phyloP scores from a whole-genome alignment of 2,888 invertebrate genomes.

The Ophion ellenae region DNA sequence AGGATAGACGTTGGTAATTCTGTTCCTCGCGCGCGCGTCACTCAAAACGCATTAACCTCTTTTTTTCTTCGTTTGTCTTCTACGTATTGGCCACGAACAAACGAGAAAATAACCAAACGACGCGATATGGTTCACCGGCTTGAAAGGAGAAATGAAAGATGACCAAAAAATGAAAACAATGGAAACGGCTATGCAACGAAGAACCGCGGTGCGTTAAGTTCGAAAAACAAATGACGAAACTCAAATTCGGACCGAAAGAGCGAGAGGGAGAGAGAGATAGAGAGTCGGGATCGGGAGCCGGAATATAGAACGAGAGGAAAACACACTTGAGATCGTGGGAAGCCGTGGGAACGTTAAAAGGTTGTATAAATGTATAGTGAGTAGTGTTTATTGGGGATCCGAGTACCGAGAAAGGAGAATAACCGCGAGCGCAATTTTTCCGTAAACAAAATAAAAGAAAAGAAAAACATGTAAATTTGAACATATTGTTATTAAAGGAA shows the following conservation, averaged over 20 bases:
- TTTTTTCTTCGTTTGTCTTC: conserved; percentile 43
- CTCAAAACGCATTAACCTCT: conserved; percentile 44
- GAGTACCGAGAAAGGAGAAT: conserved; percentile 73
- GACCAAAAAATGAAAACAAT: conserved; percentile 64
- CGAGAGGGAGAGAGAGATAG: conserved; percentile 18
- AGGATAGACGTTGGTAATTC: conserved; percentile 58
- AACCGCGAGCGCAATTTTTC: conserved; percentile 69
- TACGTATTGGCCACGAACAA: conserved; percentile 37
- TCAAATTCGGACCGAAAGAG: conserved; percentile 35
- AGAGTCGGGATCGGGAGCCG: background rate
- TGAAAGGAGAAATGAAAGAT: conserved; percentile 57
- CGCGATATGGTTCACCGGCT: conserved; percentile 44
- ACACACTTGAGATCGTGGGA: conserved; percentile 40
- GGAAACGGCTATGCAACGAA: conserved; percentile 43
- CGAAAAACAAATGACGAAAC: conserved; percentile 29
- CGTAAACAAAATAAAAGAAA: conserved; percentile 59
- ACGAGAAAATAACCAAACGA: conserved; percentile 41
- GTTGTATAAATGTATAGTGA: conserved; percentile 83
- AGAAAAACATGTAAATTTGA: conserved; percentile 79
- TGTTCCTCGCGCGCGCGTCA: conserved; percentile 45
- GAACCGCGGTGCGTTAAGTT: conserved; percentile 64
- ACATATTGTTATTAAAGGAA: conserved; percentile 72
- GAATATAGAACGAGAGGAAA: conserved; percentile 14
- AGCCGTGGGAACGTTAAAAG: conserved; percentile 70
- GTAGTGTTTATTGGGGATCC: conserved; percentile 78